Base-by-base conservation (phyloP, 2,113 vertebrate species). In the Forbesichthys papilliferus region DNA sequence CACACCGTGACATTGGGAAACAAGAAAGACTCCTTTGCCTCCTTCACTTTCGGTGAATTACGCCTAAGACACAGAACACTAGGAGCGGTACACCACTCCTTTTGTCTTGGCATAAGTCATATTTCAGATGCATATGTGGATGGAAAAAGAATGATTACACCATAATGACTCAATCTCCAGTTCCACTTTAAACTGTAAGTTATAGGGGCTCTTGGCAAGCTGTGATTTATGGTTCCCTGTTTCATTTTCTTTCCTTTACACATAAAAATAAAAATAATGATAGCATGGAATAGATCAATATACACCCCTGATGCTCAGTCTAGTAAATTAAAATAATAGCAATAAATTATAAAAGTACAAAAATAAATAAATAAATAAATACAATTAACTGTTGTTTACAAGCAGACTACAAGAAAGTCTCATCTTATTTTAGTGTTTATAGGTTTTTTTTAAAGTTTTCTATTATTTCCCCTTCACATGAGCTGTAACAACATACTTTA, bases 41-140 rank as follows among this genome's bases (percentile, higher is more conserved):
- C 36, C 7, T 42, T 42, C 49, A 52, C 9, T 12, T 14, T 52
- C 4, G 0, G 3, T 69, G 77, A 77, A 77, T 78, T 73, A 79
- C 73, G 75, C 71, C 58, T 77, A 74, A 57, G 62, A 77, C 54
- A 61, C 66, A 74, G 61, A 71, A 27, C 27, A 27, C 27, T 27
- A 27, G 27, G 27, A 27, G 27, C 27, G 27, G 27, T 27, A 27
- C 27, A 27, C 63, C 76, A 64, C 74, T 74, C 65, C 64, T 68
- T n/a, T 73, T 63, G 71, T 71, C 53, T 16, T 4, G 11, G 49
- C 68, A 81, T 72, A 73, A 75, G 63, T 33, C 61, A 77, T 57
- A 74, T 76, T 78, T 73, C 14, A 55, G 36, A 72, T 73, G 68
- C 70, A 60, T 63, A 57, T 0, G 4, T 56, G n/a, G 53, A 64